Base-by-base conservation (phyloP, 1,140 invertebrate genomes). In the Apis laboriosa region DNA sequence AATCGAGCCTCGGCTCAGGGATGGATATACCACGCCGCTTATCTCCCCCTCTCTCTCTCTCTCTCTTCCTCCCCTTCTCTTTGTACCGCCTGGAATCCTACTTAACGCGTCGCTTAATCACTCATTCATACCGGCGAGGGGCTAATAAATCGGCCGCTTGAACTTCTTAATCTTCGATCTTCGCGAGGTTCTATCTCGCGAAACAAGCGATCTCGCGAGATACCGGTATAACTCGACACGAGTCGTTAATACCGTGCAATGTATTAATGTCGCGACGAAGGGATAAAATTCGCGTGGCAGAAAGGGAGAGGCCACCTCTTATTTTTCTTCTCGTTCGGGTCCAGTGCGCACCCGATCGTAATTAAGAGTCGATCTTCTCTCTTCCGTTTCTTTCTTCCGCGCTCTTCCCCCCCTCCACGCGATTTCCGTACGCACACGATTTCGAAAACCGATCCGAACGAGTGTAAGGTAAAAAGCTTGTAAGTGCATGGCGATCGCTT, bases 271-370 rank as follows among this genome's bases (percentile, higher is more conserved):
- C 51, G 19, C 66, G 28, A 72, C 75, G 75, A 43, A 67, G 74
- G 75, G 78, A 84, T 87, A 76, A 87, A 87, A 88, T 87, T 88
- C 82, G 56, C 83, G 58, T 56, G 75, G 74, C 71, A 80, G 70
- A 82, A 85, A 58, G 77, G 77, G 81, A 87, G 77, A 88, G 85
- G 70, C 63, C 58, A 77, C 28, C 2, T 7, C 68, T 49, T 53
- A 49, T 80, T 43, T 81, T 76, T 84, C 87, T 82, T 82, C 74
- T 43, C 83, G 86, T 87, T 88, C 86, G 34, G 83, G 74, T 87
- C 71, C 64, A 71, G 34, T 76, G 86, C 85, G 80, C 80, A 67
- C 85, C 71, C 85, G 82, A 78, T 87, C 83, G 85, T 84, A 88
- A 88, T 88, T 88, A 88, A 88, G 63, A 84, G 73, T 72, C 78